A percentile compares a stretch with the other conserved stretches of the same genome.
These are phyloP conservation scores for Arothron firmamentum DNA, from an alignment of 2,113 vertebrate species.

Conservation along the genomic window DNA sequence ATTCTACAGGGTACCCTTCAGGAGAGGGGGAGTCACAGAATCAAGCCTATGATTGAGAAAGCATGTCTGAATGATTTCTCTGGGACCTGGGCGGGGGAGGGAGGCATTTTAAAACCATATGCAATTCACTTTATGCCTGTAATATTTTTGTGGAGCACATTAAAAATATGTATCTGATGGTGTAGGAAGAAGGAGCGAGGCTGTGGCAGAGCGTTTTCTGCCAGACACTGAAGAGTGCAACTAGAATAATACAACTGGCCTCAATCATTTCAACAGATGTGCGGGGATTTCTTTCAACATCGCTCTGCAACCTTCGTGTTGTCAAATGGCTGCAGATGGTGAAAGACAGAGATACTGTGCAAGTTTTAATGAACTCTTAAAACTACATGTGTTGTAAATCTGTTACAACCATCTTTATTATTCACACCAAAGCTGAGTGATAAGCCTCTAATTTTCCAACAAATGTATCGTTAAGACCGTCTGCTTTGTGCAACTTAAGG, in stretches of 20 bases:
- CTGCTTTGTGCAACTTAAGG: too few relatives aligned
- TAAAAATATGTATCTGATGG: slow-evolving; percentile 21
- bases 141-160: slow-evolving; percentile 14
- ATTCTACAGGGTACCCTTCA: too few relatives aligned
- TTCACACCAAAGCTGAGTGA: too few relatives aligned
- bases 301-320: slow-evolving; percentile 11
- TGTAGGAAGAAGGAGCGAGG: slow-evolving; percentile 40
- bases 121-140: slow-evolving; percentile 48
- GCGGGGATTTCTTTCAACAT: slow-evolving; percentile 23
- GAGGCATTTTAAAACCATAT: slow-evolving; percentile 33
- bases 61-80: slow-evolving; percentile 18
- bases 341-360: not conserved
- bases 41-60: slow-evolving; percentile 26
- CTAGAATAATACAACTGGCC: slow-evolving; percentile 9
- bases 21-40: slow-evolving; percentile 10
- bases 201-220: slow-evolving; percentile 9
- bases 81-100: slow-evolving; percentile 23
- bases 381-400: too few relatives aligned
- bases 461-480: too few relatives aligned
- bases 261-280: slow-evolving; percentile 37
- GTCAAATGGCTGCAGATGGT: slow-evolving; percentile 12
- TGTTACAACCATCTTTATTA: too few relatives aligned
- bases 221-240: not conserved
- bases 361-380: not conserved
- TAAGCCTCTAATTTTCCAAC: too few relatives aligned